A percentile compares a stretch with the other conserved stretches of the same genome.
phyloP scores from a whole-genome alignment of 2,797 vertebrate species.

The Adelosebastes latens region DNA sequence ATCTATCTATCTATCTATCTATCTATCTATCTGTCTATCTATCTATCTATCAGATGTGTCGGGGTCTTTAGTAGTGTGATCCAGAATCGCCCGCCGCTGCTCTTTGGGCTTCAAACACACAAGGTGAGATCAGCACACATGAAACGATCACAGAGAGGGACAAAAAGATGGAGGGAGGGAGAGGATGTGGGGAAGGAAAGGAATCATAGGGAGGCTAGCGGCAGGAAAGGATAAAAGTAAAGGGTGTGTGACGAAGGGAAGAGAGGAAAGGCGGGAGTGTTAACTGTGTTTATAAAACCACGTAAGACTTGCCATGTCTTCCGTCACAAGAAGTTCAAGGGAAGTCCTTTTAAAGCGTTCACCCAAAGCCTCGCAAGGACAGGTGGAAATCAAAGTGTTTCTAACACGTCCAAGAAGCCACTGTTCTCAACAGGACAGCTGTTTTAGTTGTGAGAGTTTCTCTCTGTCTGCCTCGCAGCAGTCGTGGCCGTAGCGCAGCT shows the following conservation, averaged over 20 bases:
- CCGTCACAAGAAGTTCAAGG: constrained; percentile 3
- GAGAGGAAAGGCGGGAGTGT: not conserved
- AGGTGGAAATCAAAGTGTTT: constrained; percentile 49
- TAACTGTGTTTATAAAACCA: not conserved
- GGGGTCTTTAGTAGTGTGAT: constrained; percentile 91
- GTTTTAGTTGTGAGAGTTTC: constrained; percentile 86
- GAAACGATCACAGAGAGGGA: constrained; percentile 56
- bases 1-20: constrained; percentile 3
- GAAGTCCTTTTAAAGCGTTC: not conserved
- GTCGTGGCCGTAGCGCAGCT: constrained; percentile 55
- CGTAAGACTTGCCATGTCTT: not conserved
- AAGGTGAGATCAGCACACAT: constrained; percentile 65
- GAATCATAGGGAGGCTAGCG: constrained; percentile 46
- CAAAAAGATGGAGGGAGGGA: constrained; percentile 36
- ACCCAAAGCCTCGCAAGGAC: not conserved
- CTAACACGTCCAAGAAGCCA: constrained; percentile 84
- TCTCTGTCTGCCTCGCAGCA: constrained; percentile 57
- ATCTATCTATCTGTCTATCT: not conserved
- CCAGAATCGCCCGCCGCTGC: constrained; percentile 92
- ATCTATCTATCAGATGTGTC: constrained; percentile 19
- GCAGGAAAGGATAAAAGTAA: constrained; percentile 53
- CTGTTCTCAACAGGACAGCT: constrained; percentile 90
- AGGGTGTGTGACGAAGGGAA: constrained; percentile 23
- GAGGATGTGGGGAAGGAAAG: constrained; percentile 8
- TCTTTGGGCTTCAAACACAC: constrained; percentile 83